Percentiles rank a stretch among this genome's conserved stretches.
Evolutionary conservation across 2,113 vertebrate species (phyloP).

Genomic region (Syngnathus scovelli): DNA sequence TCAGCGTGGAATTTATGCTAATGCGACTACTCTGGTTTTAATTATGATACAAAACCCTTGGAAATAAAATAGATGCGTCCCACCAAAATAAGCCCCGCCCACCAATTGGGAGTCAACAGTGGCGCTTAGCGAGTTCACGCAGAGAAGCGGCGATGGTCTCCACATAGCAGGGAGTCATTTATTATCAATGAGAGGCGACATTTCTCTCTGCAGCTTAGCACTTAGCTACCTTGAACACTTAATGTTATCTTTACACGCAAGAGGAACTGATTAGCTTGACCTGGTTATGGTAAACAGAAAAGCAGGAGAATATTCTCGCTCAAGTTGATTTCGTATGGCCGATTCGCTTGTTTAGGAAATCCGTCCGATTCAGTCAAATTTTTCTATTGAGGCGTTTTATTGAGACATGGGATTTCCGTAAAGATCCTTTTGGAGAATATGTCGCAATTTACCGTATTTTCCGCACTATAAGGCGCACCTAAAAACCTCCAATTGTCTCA

Average conservation of each 20-base stretch:
- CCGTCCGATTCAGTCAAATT: no score
- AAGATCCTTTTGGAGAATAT: no score
- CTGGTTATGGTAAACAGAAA: neutral
- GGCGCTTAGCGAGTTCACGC: neutral
- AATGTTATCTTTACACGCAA: neutral
- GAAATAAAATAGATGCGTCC: neutral
- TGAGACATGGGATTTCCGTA: no score
- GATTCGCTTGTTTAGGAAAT: no score
- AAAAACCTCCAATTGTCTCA: no score
- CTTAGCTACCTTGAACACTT: neutral
- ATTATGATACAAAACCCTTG: neutral
- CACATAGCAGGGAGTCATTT: neutral
- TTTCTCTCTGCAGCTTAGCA: neutral
- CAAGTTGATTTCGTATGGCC: no score
- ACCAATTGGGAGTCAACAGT: neutral
- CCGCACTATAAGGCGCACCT: no score
- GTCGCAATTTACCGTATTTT: no score
- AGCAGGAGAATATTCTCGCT: no score
- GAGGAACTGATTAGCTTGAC: neutral
- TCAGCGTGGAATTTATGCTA: neutral
- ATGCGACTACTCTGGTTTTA: neutral
- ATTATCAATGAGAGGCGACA: neutral
- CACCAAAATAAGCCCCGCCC: neutral
- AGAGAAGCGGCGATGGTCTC: neutral
- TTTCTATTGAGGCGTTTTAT: no score